phyloP scores from a whole-genome alignment of 2,888 invertebrate species.

The Alviniconcha strummeri region DNA sequence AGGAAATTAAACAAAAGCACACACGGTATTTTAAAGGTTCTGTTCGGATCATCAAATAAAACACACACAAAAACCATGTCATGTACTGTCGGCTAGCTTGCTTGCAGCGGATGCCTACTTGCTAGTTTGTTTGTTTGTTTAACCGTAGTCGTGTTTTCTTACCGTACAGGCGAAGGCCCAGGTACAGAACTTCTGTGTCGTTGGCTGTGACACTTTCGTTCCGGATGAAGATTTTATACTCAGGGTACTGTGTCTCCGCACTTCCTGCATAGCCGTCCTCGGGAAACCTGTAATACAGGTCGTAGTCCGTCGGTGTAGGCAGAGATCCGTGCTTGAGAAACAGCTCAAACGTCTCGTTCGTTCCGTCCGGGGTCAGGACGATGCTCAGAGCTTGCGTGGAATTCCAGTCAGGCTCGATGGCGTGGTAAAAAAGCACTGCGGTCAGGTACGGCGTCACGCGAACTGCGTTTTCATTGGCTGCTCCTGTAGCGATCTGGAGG shows the following conservation, averaged over 20 bases:
- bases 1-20: no score
- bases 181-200: conserved; percentile 47
- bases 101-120: no score
- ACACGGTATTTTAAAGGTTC: no score
- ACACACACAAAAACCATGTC: no score
- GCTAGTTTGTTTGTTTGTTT: no score
- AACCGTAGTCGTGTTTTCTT: conserved; percentile 16
- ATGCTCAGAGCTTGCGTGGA: conserved; percentile 26
- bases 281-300: conserved; percentile 41
- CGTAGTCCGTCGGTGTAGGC: conserved; percentile 46
- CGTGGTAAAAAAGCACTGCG: conserved; percentile 24
- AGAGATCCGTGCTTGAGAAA: conserved; percentile 44
- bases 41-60: no score
- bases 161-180: conserved; percentile 52
- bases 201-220: conserved; percentile 37
- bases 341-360: conserved; percentile 41
- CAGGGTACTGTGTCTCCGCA: conserved; percentile 25
- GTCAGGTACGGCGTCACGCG: conserved; percentile 7
- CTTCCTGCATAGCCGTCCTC: conserved; percentile 12
- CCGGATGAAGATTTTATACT: conserved; percentile 44
- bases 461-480: neutral
- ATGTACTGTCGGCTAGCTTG: no score
- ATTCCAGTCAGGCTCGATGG: conserved; percentile 19
- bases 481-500: conserved; percentile 39
- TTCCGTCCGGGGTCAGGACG: conserved; percentile 34